phyloP scores from a whole-genome alignment of 2,113 vertebrate species.

The Alligator sinensis region DNA sequence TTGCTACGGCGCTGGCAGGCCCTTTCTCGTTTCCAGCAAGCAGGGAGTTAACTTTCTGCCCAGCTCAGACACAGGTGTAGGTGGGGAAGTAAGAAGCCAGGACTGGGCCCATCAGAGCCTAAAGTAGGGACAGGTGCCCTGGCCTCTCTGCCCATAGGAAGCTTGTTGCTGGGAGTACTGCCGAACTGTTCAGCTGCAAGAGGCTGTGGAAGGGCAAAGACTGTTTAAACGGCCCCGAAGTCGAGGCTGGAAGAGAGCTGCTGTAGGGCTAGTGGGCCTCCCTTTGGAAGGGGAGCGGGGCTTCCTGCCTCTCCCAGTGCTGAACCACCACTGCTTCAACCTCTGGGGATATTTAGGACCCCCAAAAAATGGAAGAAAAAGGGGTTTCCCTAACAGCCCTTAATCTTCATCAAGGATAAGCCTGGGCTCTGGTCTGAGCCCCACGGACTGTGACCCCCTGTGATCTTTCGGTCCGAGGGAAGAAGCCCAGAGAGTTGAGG shows the following conservation, averaged over 20 bases:
- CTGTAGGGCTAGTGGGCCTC: background rate
- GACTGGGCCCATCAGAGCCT: background rate
- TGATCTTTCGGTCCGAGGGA: no score
- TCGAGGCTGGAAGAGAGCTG: background rate
- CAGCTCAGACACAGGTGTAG: background rate
- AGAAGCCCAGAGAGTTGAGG: no score
- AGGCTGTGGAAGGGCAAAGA: background rate
- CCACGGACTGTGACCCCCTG: no score
- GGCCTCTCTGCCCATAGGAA: background rate
- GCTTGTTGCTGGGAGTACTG: background rate
- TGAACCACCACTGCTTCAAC: background rate
- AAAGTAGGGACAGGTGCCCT: background rate
- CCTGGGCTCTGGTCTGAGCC: background rate
- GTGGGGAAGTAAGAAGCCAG: background rate
- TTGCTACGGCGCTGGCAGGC: background rate
- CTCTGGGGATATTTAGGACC: no score
- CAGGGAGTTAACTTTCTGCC: background rate
- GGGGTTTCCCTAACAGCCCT: no score
- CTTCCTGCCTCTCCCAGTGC: background rate
- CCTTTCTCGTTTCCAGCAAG: background rate
- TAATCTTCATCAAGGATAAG: background rate
- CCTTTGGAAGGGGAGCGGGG: background rate
- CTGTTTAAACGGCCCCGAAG: background rate
- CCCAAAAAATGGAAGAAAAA: no score
- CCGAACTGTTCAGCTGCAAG: background rate